Evolutionary conservation across 2,113 vertebrate genomes (phyloP), one percentile per base, ranked within the genome.

Genomic region (Hippocampus guttulatus): DNA sequence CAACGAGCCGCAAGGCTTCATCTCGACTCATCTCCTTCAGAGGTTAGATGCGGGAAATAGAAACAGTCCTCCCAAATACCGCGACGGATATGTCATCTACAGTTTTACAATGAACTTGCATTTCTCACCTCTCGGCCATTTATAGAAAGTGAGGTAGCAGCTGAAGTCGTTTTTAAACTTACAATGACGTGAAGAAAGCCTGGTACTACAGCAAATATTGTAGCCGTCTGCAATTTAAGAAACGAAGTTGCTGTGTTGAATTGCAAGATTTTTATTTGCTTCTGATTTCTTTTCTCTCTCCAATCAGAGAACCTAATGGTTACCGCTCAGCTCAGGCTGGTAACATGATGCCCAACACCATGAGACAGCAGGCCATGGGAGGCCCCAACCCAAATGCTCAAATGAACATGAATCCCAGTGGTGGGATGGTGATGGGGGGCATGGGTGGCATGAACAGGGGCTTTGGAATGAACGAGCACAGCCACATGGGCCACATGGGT

Each of bases 11-110:
- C 95, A 95, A 49, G 94, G 94, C 70, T 98, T 97, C 91, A 93
- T 98, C 71, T 99, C 97, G 30, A 98, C 96, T 23, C 97, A 99
- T 82, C 94, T 98, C 43, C 92, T 99, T 69, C 97, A 97, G 84
- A 95, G 97, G 97, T 91, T 70, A 84, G 83, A 57, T 58, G 55
- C 54, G n/a, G 43, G 55, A 40, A 67, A 69, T n/a, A 14, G 30
- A 55, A 57, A 60, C 45, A 51, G 33, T 74, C 20, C 4, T 65
- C 71, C 69, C 49, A 75, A 23, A 68, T 51, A 55, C 3, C 9
- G 47, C 20, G 45, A 58, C 70, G 18, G 54, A 77, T 57, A 33
- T 71, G 11, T 38, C 33, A 38, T 38, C 33, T 63, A 71, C 64
- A 54, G 51, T 49, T 52, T 18, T 77, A 52, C 76, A 64, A 55